Conservation (phyloP, 2,797 vertebrate genomes). For the Notolepis coatsorum region DNA sequence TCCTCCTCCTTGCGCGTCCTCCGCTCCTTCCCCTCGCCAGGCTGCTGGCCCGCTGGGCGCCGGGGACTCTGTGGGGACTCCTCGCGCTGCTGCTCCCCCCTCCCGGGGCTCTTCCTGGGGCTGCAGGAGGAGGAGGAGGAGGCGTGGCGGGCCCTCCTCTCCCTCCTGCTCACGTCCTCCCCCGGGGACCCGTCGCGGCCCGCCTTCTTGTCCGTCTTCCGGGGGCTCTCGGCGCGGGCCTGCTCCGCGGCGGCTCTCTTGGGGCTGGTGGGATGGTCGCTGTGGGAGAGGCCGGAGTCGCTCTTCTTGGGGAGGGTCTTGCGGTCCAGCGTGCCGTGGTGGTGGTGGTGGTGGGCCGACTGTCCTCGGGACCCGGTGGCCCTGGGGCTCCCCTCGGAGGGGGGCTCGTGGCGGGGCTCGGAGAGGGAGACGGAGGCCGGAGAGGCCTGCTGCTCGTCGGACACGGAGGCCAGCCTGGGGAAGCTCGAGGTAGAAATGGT, state of each 20-base stretch:
- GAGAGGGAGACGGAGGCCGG: conserved; percentile 82
- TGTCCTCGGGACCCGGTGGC: conserved; percentile 55
- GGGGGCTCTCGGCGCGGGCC: conserved; percentile 50
- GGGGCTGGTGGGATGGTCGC: conserved; percentile 77
- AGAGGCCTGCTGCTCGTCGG: conserved; percentile 86
- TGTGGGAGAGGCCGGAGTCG: conserved; percentile 47
- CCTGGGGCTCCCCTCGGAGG: conserved; percentile 58
- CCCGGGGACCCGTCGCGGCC: conserved; percentile 57
- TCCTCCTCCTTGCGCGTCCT: conserved; percentile 70
- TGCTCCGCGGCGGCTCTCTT: conserved; percentile 58
- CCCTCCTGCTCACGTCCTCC: conserved; percentile 63
- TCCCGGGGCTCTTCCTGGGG: conserved; percentile 79
- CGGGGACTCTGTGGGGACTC: conserved; percentile 73
- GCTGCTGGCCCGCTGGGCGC: conserved; percentile 49
- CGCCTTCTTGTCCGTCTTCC: conserved; percentile 54
- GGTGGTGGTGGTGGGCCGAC: conserved; percentile 67
- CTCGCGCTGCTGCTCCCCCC: conserved; percentile 59
- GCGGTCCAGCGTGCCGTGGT: conserved; percentile 59
- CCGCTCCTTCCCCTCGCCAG: conserved; percentile 65
- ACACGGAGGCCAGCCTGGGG: conserved; percentile 79
- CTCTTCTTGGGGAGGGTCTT: conserved; percentile 59
- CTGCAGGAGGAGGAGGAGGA: conserved; percentile 78
- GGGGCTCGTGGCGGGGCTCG: conserved; percentile 84
- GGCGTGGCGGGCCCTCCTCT: conserved; percentile 39
- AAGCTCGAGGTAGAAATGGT: conserved; percentile 86